phyloP scores from a whole-genome alignment of 2,113 vertebrate genomes.

The Pluvialis apricaria region DNA sequence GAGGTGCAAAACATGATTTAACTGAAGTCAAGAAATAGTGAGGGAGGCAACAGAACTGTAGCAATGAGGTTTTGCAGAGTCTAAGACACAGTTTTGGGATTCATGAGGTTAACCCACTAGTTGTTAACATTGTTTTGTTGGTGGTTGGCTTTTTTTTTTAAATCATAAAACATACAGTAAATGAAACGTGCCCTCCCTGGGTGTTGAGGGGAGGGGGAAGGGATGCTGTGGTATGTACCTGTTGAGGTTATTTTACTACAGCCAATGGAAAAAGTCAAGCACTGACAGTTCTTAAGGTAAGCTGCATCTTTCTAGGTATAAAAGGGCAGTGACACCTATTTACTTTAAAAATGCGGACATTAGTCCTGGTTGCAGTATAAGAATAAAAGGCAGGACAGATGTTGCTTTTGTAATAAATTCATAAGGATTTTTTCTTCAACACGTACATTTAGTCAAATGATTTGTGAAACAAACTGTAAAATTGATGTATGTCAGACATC shows the following conservation, averaged over 20 bases:
- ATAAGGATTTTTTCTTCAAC: neutral
- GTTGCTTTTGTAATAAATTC: neutral
- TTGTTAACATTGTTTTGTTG: neutral
- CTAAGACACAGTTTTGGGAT: neutral
- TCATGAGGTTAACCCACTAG: accelerated
- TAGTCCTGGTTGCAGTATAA: neutral
- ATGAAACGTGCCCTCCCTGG: neutral
- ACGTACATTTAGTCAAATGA: neutral
- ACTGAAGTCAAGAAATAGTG: neutral
- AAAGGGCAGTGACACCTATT: neutral
- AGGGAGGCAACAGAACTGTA: neutral
- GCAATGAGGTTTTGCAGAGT: too few relatives aligned
- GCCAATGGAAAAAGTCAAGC: neutral
- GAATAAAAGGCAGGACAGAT: neutral
- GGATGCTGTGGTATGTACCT: neutral
- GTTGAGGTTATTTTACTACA: neutral
- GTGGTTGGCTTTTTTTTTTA: neutral
- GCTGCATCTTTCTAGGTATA: neutral
- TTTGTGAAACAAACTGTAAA: constrained; percentile 20
- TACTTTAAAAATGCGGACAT: neutral
- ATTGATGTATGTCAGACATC: constrained; percentile 15
- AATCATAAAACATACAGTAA: neutral
- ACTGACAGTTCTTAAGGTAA: neutral
- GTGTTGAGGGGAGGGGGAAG: neutral
- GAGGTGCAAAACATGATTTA: neutral